Evolutionary conservation across 2,888 invertebrate species (phyloP), one percentile per base, ranked within the genome.

Genomic region (Tillus elongatus): DNA sequence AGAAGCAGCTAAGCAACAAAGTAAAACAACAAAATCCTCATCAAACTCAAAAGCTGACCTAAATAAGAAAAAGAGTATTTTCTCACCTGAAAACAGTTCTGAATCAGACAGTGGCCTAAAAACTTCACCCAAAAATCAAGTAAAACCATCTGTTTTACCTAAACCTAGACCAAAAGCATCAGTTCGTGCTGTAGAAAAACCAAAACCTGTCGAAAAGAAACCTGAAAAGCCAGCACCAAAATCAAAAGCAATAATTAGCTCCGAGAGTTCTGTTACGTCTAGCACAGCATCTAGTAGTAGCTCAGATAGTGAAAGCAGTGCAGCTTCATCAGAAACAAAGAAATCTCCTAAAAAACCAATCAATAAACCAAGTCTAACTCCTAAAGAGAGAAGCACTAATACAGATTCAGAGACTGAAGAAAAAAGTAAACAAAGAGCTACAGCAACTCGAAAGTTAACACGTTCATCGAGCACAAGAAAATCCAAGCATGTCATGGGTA

Each of bases 11-110:
- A 44, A 35, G 16, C 50, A 44, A 36, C 34, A 40, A 13, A 32
- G 35, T 27, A 30, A 33, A 9, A 39, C 37, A 12, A 12, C 32
- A 13, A 40, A 43, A 45, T 36, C 24, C 29, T n/a, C 29, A 3
- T 32, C 35, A n/a, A 41, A 43, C 16, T 24, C 39, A 15, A 57
- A 55, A 36, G 40, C 41, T 6, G 61, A 60, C 45, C 44, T 51
- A 26, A 62, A 55, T 29, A 82, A 81, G 54, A 82, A 80, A 59
- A 84, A 82, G 57, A 83, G 85, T 54, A 86, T 86, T 53, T 86
- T 86, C 54, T 86, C 86, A 36, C 85, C 86, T 0, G 85, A 83
- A 48, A 85, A 85, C 46, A 76, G 77, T 45, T 77, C 77, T n/a
- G 77, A 77, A 51, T 77, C 77, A 45, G 71, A 73, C 12, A 61